Conservation (phyloP, 2,888 invertebrate species). For the Noctua janthina region DNA sequence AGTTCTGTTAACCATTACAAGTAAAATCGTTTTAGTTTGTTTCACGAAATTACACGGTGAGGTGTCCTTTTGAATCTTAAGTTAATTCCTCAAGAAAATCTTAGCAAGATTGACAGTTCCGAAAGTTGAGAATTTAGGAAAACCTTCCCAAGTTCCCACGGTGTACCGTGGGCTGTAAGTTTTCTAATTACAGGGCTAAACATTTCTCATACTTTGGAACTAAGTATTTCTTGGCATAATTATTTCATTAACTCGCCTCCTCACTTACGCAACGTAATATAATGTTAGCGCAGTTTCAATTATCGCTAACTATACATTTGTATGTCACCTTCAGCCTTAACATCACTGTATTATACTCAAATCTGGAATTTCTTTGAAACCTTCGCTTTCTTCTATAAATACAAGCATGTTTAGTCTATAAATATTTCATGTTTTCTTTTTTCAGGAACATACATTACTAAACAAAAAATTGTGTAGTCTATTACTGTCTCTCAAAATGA, state of each 20-base stretch:
- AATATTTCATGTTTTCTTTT: conserved; percentile 14
- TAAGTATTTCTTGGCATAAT: conserved; percentile 47
- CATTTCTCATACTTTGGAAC: conserved; percentile 58
- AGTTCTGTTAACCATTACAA: not conserved
- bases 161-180: conserved; percentile 38
- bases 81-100: conserved; percentile 44
- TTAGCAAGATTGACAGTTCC: conserved; percentile 50
- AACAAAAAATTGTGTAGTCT: not conserved
- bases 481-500: not conserved
- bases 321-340: conserved; percentile 31
- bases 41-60: conserved; percentile 28
- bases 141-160: conserved; percentile 7
- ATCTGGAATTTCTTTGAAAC: conserved; percentile 28
- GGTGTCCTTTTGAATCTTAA: conserved; percentile 43
- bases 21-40: conserved; percentile 16
- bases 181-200: conserved; percentile 53
- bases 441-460: conserved; percentile 9
- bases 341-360: conserved; percentile 44
- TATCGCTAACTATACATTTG: conserved; percentile 37
- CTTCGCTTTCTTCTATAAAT: conserved; percentile 32
- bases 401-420: conserved; percentile 48
- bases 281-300: conserved; percentile 29
- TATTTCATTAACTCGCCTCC: conserved; percentile 37
- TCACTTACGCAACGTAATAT: conserved; percentile 30
- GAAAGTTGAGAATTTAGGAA: conserved; percentile 49